Evolutionary conservation across 2,797 vertebrate species (phyloP).

Genomic region (Microctenopoma lineatum): DNA sequence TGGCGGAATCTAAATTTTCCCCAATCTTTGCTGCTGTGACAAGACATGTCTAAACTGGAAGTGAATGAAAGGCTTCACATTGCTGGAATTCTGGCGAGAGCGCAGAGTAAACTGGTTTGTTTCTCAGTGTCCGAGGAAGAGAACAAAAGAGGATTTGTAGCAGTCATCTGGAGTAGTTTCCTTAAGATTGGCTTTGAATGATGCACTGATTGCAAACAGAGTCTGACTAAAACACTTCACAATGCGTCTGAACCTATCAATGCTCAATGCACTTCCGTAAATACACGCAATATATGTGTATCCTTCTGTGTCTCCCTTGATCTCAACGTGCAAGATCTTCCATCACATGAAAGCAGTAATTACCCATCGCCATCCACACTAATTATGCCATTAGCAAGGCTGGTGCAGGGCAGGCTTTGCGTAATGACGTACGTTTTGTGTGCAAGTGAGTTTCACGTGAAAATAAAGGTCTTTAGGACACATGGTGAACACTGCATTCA

Average conservation of each 20-base stretch:
- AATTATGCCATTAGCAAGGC: constrained; percentile 73
- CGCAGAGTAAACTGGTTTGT: constrained; percentile 7
- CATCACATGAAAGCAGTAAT: constrained; percentile 67
- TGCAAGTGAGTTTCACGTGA: constrained; percentile 15
- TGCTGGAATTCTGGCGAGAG: constrained; percentile 10
- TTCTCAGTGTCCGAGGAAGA: constrained; percentile 1
- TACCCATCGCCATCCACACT: constrained; percentile 67
- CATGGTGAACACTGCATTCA: constrained; percentile 20
- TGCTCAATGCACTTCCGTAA: constrained; percentile 12
- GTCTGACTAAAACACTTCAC: constrained; percentile 22
- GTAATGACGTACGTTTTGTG: constrained; percentile 18
- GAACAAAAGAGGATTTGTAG: not conserved
- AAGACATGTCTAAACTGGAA: constrained; percentile 1
- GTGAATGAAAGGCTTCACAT: not conserved
- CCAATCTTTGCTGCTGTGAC: constrained; percentile 16
- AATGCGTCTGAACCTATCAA: not conserved
- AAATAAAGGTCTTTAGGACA: constrained; percentile 29
- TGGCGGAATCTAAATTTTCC: constrained; percentile 4
- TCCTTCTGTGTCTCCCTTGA: constrained; percentile 43
- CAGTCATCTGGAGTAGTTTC: constrained; percentile 5
- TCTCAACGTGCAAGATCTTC: constrained; percentile 53
- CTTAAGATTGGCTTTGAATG: constrained; percentile 29
- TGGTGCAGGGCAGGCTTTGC: constrained; percentile 25
- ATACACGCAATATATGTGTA: constrained; percentile 11
- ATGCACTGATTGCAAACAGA: constrained; percentile 48